Conservation (phyloP, 2,888 invertebrate genomes). For the Phania funesta region DNA sequence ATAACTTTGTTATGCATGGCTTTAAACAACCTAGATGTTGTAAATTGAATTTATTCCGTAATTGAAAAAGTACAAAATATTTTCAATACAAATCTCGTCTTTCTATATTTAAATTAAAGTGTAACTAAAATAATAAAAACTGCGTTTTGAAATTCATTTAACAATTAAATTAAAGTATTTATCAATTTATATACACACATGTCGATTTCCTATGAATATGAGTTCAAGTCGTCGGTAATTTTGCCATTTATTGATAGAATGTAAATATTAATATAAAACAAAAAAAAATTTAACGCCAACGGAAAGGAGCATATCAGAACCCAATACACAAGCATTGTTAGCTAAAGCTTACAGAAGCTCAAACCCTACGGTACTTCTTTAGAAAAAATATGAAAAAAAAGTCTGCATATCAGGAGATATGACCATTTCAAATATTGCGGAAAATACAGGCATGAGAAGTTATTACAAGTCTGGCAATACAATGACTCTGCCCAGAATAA, state of each 20-base stretch:
- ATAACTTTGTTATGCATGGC: too few species aligned
- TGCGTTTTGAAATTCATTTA: too few species aligned
- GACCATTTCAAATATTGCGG: slow-evolving; percentile 32
- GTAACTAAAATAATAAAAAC: too few species aligned
- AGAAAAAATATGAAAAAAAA: slow-evolving; percentile 1
- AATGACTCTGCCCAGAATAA: slow-evolving; percentile 54
- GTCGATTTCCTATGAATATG: too few species aligned
- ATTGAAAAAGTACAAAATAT: too few species aligned
- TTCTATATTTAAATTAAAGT: too few species aligned
- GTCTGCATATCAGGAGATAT: slow-evolving; percentile 6
- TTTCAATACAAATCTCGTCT: too few species aligned
- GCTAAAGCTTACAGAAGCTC: slow-evolving; percentile 38
- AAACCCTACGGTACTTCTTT: not conserved
- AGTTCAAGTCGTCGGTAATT: too few species aligned
- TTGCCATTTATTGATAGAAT: slow-evolving; percentile 39
- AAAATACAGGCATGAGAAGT: not conserved
- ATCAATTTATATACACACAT: too few species aligned
- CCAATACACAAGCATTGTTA: slow-evolving; percentile 55
- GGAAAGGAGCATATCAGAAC: slow-evolving; percentile 13
- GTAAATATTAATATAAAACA: slow-evolving; percentile 32
- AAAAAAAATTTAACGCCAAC: not conserved
- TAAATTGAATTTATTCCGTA: too few species aligned
- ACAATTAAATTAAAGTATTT: too few species aligned
- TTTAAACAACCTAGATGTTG: too few species aligned
- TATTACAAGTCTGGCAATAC: slow-evolving; percentile 27